phyloP scores from a whole-genome alignment of 2,113 vertebrate species.

The Gopherus evgoodei region DNA sequence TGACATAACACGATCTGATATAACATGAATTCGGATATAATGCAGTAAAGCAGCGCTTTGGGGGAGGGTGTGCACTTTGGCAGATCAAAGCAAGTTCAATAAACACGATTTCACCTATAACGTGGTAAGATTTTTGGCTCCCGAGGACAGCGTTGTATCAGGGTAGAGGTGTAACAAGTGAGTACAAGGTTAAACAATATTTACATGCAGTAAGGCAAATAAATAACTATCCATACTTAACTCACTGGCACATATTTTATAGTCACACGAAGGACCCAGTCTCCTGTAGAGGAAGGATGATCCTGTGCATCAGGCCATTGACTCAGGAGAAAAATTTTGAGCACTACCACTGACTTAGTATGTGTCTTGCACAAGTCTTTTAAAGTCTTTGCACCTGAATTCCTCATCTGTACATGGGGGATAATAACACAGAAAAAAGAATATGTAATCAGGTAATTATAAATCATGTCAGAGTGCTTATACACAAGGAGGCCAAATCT shows the following conservation, averaged over 20 bases:
- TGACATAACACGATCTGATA: too few relatives aligned
- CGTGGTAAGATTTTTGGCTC: too few relatives aligned
- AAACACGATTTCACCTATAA: too few relatives aligned
- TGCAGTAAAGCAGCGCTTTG: too few relatives aligned
- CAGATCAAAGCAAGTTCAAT: too few relatives aligned
- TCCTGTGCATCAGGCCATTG: background rate
- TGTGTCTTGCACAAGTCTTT: background rate
- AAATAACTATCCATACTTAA: background rate
- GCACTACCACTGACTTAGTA: fast-evolving
- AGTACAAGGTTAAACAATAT: background rate
- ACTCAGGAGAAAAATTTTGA: background rate
- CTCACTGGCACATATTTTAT: background rate
- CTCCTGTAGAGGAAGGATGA: background rate
- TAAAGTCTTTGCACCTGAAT: background rate
- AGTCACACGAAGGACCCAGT: background rate
- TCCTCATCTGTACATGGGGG: background rate
- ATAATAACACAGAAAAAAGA: background rate
- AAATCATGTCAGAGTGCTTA: background rate
- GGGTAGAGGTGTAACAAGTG: background rate
- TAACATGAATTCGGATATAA: too few relatives aligned
- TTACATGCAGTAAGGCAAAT: background rate
- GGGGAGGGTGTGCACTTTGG: too few relatives aligned
- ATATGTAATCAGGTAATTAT: background rate
- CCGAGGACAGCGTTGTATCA: too few relatives aligned
- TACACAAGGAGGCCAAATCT: background rate